Evolutionary conservation across 2,888 invertebrate species (phyloP), one percentile per base, ranked within the genome.

Genomic region (Gari tellinella): DNA sequence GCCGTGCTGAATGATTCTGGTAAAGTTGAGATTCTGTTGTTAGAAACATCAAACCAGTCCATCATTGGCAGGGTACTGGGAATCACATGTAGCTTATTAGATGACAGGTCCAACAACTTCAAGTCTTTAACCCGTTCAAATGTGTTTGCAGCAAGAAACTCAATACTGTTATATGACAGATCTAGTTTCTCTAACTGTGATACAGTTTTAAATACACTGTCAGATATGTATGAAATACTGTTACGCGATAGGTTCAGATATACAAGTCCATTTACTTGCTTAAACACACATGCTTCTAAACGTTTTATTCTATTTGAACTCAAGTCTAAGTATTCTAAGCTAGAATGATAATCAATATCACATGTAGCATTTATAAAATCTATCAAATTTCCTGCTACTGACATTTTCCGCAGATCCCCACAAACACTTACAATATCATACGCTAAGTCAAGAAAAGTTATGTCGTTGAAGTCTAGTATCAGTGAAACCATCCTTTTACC

Each of bases 31-130:
- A 83, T 76, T 49, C 52, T 61, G 41, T 83, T 83, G 43, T 67
- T 51, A 10, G 83, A 81, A 7, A 79, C 25, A 61, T 83, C 81
- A 52, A 83, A 66, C 80, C 78, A 80, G 37, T 81, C 79, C 31
- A 74, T 56, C 65, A 79, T 77, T 8, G 81, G 80, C 15, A 83
- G 15, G 1, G 21, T 48, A 17, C 31, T 64, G 21, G 83, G 81
- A 25, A 81, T 51, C 1, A 51, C 58, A 10, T 23, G 10, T n/a
- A 83, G 65, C 0, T 57, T 14, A 60, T 83, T 83, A n/a, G 57
- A 12, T 10, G 79, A 66, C 48, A 83, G 45, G 23, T 74, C 78
- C 25, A 83, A 45, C 45, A 57, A 68, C 46, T 73, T 80, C 37
- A 83, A 58, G 37, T 69, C 49, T 4, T 53, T 17, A 19, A 74